Evolutionary conservation across 2,113 vertebrate species (phyloP).

Genomic region (Empidonax traillii): DNA sequence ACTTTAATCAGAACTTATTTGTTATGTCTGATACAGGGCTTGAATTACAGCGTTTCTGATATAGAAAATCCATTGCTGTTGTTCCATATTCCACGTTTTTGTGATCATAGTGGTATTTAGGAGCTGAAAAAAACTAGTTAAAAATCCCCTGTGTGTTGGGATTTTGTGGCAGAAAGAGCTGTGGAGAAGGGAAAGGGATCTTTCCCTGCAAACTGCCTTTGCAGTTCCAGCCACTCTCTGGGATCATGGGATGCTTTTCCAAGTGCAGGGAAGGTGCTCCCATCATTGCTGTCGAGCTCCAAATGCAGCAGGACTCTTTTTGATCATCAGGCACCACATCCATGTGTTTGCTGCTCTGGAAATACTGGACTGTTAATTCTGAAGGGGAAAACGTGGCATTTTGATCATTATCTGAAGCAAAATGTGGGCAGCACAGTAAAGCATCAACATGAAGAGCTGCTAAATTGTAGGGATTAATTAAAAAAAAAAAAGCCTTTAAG

Average conservation of each 20-base stretch:
- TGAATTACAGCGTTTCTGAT: neutral
- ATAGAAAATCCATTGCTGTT: accelerated
- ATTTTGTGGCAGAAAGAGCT: neutral
- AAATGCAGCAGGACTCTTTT: neutral
- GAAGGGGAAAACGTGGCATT: accelerated
- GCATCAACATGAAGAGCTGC: neutral
- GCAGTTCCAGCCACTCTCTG: neutral
- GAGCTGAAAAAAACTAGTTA: neutral
- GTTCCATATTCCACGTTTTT: accelerated
- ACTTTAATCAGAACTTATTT: neutral
- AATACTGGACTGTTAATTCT: neutral
- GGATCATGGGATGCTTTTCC: neutral
- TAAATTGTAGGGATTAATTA: neutral
- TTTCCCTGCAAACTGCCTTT: neutral
- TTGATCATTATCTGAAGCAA: neutral
- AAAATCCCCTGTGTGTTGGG: neutral
- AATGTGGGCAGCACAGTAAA: neutral
- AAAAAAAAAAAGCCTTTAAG: neutral
- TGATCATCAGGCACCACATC: neutral
- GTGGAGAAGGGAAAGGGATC: neutral
- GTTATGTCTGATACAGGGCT: neutral
- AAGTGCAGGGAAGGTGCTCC: neutral
- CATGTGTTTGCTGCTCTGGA: neutral
- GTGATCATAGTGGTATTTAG: too few relatives aligned
- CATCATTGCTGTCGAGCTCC: neutral